Percentiles rank a stretch among this genome's conserved stretches.
Evolutionary conservation across 92 coral and sea anemone genomes (phyloP).

Genomic region (Paramuricea clavata): DNA sequence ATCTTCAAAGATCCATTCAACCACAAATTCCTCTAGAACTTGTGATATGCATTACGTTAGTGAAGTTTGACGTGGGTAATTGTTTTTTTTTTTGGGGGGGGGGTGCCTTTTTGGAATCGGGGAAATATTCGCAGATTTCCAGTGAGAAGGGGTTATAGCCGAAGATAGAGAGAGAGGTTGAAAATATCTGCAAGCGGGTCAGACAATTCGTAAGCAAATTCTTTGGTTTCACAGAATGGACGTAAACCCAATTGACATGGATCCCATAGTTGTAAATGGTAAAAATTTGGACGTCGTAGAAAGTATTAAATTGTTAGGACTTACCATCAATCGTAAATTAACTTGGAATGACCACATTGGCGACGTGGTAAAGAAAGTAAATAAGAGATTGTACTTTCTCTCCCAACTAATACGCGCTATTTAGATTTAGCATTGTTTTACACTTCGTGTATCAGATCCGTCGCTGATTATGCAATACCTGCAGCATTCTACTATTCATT

Average conservation of each 20-base stretch:
- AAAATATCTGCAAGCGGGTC: too few relatives aligned
- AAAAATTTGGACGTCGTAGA: slow-evolving; percentile 1
- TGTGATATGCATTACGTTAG: too few relatives aligned
- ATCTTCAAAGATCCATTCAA: too few relatives aligned
- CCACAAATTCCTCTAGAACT: too few relatives aligned
- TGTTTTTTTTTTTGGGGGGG: too few relatives aligned
- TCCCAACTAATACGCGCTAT: slow-evolving; percentile 30
- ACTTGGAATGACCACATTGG: slow-evolving; percentile 28
- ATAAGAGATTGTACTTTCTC: slow-evolving; percentile 26
- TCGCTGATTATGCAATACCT: slow-evolving; percentile 42
- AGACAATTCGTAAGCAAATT: too few relatives aligned
- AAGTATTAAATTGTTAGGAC: neutral
- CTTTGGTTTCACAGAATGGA: too few relatives aligned
- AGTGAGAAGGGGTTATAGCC: too few relatives aligned
- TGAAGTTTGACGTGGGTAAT: too few relatives aligned
- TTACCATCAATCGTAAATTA: slow-evolving; percentile 23
- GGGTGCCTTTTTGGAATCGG: too few relatives aligned
- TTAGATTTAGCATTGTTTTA: slow-evolving; percentile 27
- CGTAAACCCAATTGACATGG: neutral
- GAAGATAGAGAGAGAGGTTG: too few relatives aligned
- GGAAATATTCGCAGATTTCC: too few relatives aligned
- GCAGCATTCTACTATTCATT: slow-evolving; percentile 43
- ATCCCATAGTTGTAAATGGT: neutral
- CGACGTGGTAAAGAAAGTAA: slow-evolving; percentile 40
- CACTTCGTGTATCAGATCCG: slow-evolving; percentile 32